These are phyloP conservation scores for Hanleya hanleyi DNA, from an alignment of 2,888 invertebrate species.

Conservation along the genomic window DNA sequence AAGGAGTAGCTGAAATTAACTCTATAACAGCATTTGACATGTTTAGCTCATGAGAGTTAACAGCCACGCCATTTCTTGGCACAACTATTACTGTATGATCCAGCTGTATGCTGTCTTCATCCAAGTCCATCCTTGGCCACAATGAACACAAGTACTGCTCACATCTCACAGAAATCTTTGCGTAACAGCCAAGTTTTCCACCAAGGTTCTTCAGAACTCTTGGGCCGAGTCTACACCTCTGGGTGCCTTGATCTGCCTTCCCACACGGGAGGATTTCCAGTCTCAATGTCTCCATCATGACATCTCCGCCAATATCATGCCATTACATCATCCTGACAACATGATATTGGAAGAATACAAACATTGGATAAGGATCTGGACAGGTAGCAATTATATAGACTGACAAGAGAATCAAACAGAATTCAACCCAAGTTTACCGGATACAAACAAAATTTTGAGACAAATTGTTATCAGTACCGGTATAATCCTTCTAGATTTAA, in stretches of 20 bases:
- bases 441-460: no score
- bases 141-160: constrained; percentile 39
- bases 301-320: no score
- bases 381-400: no score
- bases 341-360: no score
- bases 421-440: no score
- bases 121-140: constrained; percentile 34
- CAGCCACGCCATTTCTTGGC: background rate
- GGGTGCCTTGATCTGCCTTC: constrained; percentile 15
- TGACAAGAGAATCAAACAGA: no score
- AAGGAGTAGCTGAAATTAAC: background rate
- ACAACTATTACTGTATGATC: constrained; percentile 12
- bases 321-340: no score
- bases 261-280: background rate
- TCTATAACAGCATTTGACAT: background rate
- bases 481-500: no score
- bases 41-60: background rate
- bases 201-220: constrained; percentile 27
- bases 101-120: constrained; percentile 15
- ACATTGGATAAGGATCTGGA: no score
- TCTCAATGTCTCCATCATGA: background rate
- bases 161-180: constrained; percentile 24
- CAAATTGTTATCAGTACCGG: no score
- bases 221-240: constrained; percentile 44
- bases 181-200: constrained; percentile 31